These are phyloP conservation scores for Pasiphila rectangulata DNA, from an alignment of 2,888 invertebrate species.

Conservation along the genomic window DNA sequence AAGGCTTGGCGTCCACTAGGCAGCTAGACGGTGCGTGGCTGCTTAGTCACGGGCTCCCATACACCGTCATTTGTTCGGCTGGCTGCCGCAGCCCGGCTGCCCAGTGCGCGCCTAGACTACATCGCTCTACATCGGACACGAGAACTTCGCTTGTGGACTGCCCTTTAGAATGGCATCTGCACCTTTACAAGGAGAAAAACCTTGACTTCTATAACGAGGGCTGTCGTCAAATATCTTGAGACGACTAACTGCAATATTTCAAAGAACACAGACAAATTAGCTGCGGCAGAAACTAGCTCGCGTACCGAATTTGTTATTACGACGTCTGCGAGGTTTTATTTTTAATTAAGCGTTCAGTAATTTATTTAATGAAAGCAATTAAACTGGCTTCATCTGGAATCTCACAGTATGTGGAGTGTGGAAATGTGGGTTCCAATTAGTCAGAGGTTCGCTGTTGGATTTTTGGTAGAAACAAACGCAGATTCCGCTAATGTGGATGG, in stretches of 20 bases:
- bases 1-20: too few relatives aligned
- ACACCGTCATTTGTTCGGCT: too few relatives aligned
- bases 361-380: constrained; percentile 21
- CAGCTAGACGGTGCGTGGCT: too few relatives aligned
- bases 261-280: constrained; percentile 5
- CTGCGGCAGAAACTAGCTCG: not conserved
- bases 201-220: not conserved
- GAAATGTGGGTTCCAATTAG: constrained; percentile 15
- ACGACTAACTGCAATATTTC: not conserved
- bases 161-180: not conserved
- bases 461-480: constrained; percentile 3
- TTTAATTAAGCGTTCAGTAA: constrained; percentile 17
- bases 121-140: too few relatives aligned
- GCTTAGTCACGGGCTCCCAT: too few relatives aligned
- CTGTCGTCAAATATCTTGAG: not conserved
- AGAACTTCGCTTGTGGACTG: too few relatives aligned
- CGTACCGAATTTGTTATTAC: constrained; percentile 15
- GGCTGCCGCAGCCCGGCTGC: too few relatives aligned
- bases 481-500: not conserved
- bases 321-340: constrained; percentile 11
- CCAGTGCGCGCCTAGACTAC: too few relatives aligned
- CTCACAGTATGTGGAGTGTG: constrained; percentile 9
- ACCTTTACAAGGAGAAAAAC: not conserved
- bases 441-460: constrained; percentile 2
- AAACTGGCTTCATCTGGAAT: constrained; percentile 12